Evolutionary conservation across 2,797 vertebrate species (phyloP).

Genomic region (Tenualosa thibaudeaui): DNA sequence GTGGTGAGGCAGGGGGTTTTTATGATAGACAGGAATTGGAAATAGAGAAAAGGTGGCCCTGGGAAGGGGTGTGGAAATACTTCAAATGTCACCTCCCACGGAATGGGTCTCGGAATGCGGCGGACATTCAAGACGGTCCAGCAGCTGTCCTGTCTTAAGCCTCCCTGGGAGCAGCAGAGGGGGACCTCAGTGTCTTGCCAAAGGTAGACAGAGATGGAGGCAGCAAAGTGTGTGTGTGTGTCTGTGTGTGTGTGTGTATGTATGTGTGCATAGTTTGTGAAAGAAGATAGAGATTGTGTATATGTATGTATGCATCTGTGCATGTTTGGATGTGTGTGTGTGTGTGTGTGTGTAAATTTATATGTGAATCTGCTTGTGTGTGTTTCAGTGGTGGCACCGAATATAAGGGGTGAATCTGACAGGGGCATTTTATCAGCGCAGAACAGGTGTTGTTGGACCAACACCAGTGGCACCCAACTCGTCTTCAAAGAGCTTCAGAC

Average conservation of each 20-base stretch:
- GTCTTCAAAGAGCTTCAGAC: not conserved
- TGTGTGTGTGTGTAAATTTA: not conserved
- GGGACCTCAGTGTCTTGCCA: conserved; percentile 52
- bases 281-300: conserved; percentile 33
- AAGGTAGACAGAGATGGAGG: conserved; percentile 45
- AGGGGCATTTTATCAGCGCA: not conserved
- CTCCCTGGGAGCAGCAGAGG: conserved; percentile 61
- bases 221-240: conserved; percentile 23
- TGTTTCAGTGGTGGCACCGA: not conserved
- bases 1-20: not conserved
- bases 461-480: not conserved
- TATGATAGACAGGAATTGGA: conserved; percentile 31
- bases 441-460: not conserved
- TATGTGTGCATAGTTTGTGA: not conserved
- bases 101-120: conserved; percentile 61
- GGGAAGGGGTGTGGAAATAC: conserved; percentile 22
- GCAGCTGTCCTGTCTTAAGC: conserved; percentile 74
- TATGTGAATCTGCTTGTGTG: not conserved
- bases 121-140: conserved; percentile 66
- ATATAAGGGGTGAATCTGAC: not conserved
- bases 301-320: not conserved
- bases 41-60: conserved; percentile 9
- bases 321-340: not conserved
- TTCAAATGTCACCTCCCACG: conserved; percentile 74
- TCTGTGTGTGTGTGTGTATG: not conserved